Conservation (phyloP, 2,113 vertebrate species). For the Siniperca chuatsi region DNA sequence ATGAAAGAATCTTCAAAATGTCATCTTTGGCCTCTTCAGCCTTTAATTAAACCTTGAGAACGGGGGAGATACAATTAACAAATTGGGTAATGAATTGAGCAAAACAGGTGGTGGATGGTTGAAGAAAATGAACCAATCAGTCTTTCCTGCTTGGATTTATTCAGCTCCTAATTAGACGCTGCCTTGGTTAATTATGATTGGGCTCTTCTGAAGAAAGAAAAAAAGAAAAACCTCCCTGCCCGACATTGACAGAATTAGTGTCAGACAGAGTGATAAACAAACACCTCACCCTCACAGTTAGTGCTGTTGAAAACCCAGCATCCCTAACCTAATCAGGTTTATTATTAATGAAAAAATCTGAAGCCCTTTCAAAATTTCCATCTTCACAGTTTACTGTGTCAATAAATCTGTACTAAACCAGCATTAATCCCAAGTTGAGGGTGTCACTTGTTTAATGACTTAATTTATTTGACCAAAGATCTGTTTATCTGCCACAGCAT, state of each 20-base stretch:
- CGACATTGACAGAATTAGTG: slow-evolving; percentile 77
- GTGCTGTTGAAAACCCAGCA: slow-evolving; percentile 41
- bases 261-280: slow-evolving; percentile 81
- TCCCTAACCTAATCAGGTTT: slow-evolving; percentile 49
- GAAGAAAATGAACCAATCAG: slow-evolving; percentile 87
- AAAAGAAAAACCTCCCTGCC: slow-evolving; percentile 47
- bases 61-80: slow-evolving; percentile 84
- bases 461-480: not conserved
- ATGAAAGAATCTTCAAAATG: slow-evolving; percentile 81
- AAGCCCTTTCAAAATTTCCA: not conserved
- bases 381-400: not conserved
- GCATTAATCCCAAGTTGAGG: not conserved
- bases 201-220: slow-evolving; percentile 74
- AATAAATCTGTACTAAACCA: slow-evolving; percentile 8
- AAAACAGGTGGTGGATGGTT: slow-evolving; percentile 87
- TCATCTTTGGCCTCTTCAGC: slow-evolving; percentile 83
- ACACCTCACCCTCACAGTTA: slow-evolving; percentile 66
- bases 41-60: slow-evolving; percentile 85
- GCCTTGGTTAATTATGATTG: slow-evolving; percentile 88
- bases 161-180: slow-evolving; percentile 87
- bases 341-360: slow-evolving; percentile 23
- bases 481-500: not conserved
- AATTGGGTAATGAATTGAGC: slow-evolving; percentile 87
- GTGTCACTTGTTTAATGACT: no score
- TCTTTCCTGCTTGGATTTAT: slow-evolving; percentile 85